These are phyloP conservation scores for Tretioscincus oriximinensis DNA, from an alignment of 2,113 vertebrate species.

Conservation along the genomic window DNA sequence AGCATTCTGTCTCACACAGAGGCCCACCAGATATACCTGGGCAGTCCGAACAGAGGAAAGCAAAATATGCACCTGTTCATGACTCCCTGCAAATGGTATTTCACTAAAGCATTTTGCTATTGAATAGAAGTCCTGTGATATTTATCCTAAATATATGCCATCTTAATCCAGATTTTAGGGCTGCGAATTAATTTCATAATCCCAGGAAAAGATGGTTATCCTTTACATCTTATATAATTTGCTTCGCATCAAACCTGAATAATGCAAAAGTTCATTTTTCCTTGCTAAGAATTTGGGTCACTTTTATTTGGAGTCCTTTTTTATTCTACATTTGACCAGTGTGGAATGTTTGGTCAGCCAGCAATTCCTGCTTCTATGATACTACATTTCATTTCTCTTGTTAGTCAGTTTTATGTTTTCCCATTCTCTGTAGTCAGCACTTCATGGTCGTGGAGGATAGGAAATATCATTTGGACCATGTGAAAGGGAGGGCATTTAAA, in stretches of 20 bases:
- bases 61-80: too few relatives aligned
- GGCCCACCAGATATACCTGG: too few relatives aligned
- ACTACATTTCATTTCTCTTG: neutral
- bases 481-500: neutral
- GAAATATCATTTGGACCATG: neutral
- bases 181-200: neutral
- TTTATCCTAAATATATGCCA: neutral
- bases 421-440: neutral
- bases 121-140: neutral
- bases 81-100: too few relatives aligned
- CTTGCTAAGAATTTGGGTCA: neutral
- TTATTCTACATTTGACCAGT: neutral
- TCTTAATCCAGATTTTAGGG: neutral
- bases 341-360: neutral
- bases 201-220: neutral
- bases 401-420: neutral
- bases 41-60: too few relatives aligned
- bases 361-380: neutral
- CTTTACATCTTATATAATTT: neutral
- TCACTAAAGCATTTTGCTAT: neutral
- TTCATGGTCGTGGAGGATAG: neutral
- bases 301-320: neutral
- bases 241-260: neutral
- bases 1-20: too few relatives aligned
- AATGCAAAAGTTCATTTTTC: neutral